Percentiles rank a stretch among this genome's conserved stretches.
Evolutionary conservation across 2,888 invertebrate genomes (phyloP).

Genomic region (Elegia similella): DNA sequence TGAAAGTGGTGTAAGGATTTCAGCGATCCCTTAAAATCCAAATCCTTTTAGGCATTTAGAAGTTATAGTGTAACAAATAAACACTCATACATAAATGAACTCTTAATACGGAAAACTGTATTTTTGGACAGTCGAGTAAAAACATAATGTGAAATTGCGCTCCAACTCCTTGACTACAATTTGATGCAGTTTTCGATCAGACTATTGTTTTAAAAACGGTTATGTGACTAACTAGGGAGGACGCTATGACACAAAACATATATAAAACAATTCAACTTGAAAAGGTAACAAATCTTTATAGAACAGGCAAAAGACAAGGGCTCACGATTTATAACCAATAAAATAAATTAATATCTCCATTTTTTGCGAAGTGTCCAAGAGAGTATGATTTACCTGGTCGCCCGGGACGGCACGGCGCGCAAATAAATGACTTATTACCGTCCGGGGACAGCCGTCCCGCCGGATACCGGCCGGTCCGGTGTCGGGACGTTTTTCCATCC

Average conservation of each 20-base stretch:
- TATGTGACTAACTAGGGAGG: too few species aligned
- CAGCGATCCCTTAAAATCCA: too few species aligned
- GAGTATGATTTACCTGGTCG: slow-evolving; percentile 10
- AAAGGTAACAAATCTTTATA: neutral
- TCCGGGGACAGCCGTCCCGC: slow-evolving; percentile 2
- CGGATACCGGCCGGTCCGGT: neutral
- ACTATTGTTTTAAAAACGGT: too few species aligned
- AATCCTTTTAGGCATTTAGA: too few species aligned
- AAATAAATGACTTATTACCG: slow-evolving; percentile 13
- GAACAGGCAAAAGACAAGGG: neutral
- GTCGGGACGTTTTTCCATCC: neutral
- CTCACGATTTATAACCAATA: slow-evolving; percentile 1
- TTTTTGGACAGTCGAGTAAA: too few species aligned
- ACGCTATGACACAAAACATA: neutral
- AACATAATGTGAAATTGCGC: too few species aligned
- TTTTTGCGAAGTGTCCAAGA: slow-evolving; percentile 11
- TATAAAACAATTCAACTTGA: neutral
- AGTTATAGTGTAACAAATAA: too few species aligned
- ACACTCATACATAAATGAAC: too few species aligned
- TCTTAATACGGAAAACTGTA: too few species aligned
- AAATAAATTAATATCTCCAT: slow-evolving; percentile 11
- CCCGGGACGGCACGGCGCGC: neutral
- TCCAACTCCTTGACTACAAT: too few species aligned
- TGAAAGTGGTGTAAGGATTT: too few species aligned
- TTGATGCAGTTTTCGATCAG: too few species aligned